A percentile compares a stretch with the other conserved stretches of the same genome.
These are phyloP conservation scores for Xenops minutus DNA, from an alignment of 2,797 vertebrate genomes.

Conservation along the genomic window DNA sequence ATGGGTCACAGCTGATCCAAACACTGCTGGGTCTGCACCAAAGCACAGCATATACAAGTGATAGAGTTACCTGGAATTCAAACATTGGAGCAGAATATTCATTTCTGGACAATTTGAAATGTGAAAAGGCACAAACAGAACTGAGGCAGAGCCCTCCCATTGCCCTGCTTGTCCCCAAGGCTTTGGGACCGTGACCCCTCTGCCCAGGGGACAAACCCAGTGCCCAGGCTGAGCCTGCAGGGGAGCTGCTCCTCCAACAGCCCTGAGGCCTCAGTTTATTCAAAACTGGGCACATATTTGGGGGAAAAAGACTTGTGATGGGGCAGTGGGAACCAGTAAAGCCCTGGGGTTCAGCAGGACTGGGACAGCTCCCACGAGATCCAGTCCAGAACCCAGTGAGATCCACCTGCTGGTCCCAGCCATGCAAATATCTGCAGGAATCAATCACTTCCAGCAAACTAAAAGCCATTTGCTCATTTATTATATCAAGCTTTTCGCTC, in stretches of 20 bases:
- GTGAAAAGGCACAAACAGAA: background rate
- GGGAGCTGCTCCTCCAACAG: too few relatives aligned
- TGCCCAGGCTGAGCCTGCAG: too few relatives aligned
- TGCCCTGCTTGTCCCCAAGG: accelerated
- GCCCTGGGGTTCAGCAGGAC: too few relatives aligned
- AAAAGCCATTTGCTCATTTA: background rate
- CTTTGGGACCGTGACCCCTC: background rate
- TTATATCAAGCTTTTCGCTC: background rate
- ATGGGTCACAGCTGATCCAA: background rate
- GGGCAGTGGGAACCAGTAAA: too few relatives aligned
- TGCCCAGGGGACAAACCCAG: background rate
- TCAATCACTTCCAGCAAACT: background rate
- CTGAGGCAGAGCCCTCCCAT: accelerated
- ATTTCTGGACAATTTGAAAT: background rate
- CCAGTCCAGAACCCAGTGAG: background rate
- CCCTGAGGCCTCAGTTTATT: too few relatives aligned
- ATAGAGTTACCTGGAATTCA: background rate
- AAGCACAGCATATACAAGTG: background rate
- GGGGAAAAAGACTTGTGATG: too few relatives aligned
- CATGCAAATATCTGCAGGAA: background rate
- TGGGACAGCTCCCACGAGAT: too few relatives aligned
- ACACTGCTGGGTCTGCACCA: background rate
- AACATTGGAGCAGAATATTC: background rate
- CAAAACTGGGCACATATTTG: too few relatives aligned
- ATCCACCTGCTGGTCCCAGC: background rate